Evolutionary conservation across 2,113 vertebrate genomes (phyloP).

Genomic region (Phrynosoma platyrhinos): DNA sequence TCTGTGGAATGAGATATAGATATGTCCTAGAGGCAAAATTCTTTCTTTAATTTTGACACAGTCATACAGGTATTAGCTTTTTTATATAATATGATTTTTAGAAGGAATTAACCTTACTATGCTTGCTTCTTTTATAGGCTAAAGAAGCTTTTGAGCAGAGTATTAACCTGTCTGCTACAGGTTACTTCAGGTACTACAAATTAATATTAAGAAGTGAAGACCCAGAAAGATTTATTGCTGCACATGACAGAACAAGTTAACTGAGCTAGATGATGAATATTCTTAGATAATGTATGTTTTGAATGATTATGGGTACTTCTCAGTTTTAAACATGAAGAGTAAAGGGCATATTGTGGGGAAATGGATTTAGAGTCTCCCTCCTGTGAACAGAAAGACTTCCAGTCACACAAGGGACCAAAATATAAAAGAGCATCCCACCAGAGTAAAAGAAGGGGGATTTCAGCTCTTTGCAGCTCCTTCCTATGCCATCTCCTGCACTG

Average conservation of each 20-base stretch:
- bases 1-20: not conserved
- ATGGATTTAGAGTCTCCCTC: not conserved
- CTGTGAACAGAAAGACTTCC: not conserved
- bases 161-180: slow-evolving; percentile 90
- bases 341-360: slow-evolving; percentile 6
- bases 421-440: not conserved
- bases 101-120: slow-evolving; percentile 35
- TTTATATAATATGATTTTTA: not conserved
- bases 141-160: slow-evolving; percentile 81
- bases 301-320: not conserved
- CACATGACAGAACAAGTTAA: not conserved
- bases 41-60: not conserved
- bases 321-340: not conserved
- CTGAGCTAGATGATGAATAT: not conserved
- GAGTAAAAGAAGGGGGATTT: not conserved
- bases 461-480: not conserved
- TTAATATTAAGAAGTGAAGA: slow-evolving; percentile 8
- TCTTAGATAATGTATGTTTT: slow-evolving; percentile 9
- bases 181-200: slow-evolving; percentile 85
- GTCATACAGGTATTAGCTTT: not conserved
- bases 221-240: slow-evolving; percentile 7
- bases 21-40: not conserved
- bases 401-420: not conserved
- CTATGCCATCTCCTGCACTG: not conserved
- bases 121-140: slow-evolving; percentile 73